Conservation (phyloP, 2,113 vertebrate genomes). For the Trochalopteron elliotii region DNA sequence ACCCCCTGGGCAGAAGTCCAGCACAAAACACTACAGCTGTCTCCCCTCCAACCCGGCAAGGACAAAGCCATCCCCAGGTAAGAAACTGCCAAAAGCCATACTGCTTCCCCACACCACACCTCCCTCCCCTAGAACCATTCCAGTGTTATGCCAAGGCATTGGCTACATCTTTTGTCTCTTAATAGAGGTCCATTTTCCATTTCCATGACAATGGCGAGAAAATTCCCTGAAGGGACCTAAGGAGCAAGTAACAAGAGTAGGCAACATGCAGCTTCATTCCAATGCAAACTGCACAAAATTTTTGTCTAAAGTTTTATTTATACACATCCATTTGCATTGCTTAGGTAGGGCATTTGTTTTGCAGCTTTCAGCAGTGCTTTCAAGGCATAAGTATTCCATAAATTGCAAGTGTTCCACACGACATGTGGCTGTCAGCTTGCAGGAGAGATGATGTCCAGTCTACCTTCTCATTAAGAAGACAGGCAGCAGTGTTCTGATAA, state of each 20-base stretch:
- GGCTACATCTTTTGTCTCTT: not conserved
- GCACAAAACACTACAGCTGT: not conserved
- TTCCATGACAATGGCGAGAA: not conserved
- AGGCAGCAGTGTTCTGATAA: not conserved
- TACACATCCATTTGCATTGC: not conserved
- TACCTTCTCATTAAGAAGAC: not conserved
- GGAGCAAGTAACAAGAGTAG: not conserved
- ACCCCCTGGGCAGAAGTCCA: not conserved
- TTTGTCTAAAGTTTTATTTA: not conserved
- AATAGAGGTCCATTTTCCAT: not conserved
- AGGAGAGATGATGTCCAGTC: not conserved
- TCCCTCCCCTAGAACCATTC: not conserved
- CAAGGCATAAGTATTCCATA: not conserved
- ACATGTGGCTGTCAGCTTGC: not conserved
- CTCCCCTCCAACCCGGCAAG: not conserved
- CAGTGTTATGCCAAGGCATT: not conserved
- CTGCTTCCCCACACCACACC: rapidly evolving
- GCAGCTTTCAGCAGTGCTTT: not conserved
- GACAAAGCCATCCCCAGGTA: not conserved
- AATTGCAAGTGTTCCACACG: not conserved
- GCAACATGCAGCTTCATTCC: not conserved
- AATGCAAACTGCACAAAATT: not conserved
- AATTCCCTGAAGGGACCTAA: not conserved
- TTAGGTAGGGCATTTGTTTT: not conserved
- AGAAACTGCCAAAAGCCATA: not conserved